phyloP scores from a whole-genome alignment of 2,113 vertebrate genomes.

The Lepidothrix coronata region DNA sequence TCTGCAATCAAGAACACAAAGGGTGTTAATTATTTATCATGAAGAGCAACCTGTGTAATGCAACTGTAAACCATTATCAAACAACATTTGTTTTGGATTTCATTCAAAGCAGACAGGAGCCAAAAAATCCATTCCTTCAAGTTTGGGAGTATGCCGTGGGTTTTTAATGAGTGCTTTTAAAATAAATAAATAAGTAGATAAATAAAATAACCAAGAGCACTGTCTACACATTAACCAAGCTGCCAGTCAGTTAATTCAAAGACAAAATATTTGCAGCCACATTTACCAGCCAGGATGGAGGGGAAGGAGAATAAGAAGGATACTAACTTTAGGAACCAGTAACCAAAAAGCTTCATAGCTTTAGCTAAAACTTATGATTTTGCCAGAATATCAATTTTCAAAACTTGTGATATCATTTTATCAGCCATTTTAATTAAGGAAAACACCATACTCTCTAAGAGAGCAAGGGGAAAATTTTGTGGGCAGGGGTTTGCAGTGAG shows the following conservation, averaged over 20 bases:
- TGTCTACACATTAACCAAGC: constrained; percentile 21
- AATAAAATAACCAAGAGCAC: constrained; percentile 48
- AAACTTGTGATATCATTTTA: background rate
- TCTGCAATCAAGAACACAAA: constrained; percentile 84
- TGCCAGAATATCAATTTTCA: constrained; percentile 4
- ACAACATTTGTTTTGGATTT: constrained; percentile 63
- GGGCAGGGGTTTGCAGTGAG: background rate
- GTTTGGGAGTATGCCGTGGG: background rate
- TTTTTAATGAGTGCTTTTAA: constrained; percentile 43
- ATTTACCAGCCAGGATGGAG: background rate
- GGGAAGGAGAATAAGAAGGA: background rate
- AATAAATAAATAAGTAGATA: constrained; percentile 49
- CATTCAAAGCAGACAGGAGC: constrained; percentile 41
- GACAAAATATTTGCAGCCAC: constrained; percentile 1
- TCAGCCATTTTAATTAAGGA: background rate
- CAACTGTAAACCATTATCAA: constrained; percentile 58
- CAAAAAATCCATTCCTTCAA: constrained; percentile 62
- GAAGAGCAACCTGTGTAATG: constrained; percentile 47
- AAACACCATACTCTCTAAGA: background rate
- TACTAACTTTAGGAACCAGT: background rate
- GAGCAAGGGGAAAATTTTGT: background rate
- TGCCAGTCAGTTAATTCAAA: constrained; percentile 35
- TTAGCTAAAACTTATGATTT: background rate
- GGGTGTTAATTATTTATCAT: constrained; percentile 62
- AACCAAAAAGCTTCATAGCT: background rate